A percentile compares a stretch with the other conserved stretches of the same genome.
phyloP scores from a whole-genome alignment of 35 echinoderm and acorn worm species.

The Diadema setosum region DNA sequence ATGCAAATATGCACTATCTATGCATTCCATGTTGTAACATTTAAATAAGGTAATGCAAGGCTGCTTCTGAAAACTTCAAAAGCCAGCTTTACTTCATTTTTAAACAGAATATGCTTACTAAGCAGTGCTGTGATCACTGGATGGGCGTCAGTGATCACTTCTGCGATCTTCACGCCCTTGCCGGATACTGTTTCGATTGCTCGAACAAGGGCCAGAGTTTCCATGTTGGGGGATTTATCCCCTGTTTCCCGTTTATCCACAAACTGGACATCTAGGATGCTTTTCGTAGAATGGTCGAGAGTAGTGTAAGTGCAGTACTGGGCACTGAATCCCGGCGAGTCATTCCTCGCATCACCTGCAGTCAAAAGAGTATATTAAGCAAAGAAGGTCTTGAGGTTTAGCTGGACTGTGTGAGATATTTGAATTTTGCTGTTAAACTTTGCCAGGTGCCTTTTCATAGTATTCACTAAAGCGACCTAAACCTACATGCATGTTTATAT shows the following conservation, averaged over 20 bases:
- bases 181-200: background rate
- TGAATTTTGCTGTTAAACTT: too few species aligned
- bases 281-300: background rate
- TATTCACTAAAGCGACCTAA: too few species aligned
- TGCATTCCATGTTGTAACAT: too few species aligned
- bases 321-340: constrained; percentile 9
- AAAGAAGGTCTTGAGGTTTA: too few species aligned
- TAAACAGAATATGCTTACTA: constrained; percentile 10
- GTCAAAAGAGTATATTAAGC: background rate
- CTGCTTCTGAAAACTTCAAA: too few species aligned
- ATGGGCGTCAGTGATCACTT: constrained; percentile 24
- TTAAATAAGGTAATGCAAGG: too few species aligned
- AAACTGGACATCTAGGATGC: background rate
- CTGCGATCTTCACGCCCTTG: background rate
- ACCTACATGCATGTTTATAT: too few species aligned
- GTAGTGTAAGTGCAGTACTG: constrained; percentile 24
- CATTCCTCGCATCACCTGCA: constrained; percentile 5
- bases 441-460: too few species aligned
- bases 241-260: constrained; percentile 1
- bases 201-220: background rate
- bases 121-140: background rate
- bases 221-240: constrained; percentile 1
- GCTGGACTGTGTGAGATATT: too few species aligned
- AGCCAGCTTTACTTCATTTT: too few species aligned
- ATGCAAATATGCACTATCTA: too few species aligned